Conservation (phyloP, 2,113 vertebrate genomes). For the Gavia stellata region DNA sequence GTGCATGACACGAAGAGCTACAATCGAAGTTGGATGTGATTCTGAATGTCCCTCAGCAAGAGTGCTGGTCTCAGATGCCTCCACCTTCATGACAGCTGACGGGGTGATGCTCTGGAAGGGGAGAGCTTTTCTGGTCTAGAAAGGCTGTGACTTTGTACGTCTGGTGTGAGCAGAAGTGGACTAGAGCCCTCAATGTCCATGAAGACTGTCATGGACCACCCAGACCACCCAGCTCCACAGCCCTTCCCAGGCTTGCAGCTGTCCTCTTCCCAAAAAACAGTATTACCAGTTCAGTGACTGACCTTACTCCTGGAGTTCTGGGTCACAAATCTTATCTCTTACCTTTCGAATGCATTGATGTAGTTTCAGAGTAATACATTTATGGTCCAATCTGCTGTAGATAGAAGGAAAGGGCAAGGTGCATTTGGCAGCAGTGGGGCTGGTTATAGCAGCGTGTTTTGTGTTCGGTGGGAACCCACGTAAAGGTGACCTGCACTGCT, state of each 20-base stretch:
- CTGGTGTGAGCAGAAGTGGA: not conserved
- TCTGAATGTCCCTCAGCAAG: not conserved
- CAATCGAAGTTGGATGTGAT: not conserved
- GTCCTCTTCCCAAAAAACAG: not conserved
- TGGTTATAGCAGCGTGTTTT: not conserved
- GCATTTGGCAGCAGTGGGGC: not conserved
- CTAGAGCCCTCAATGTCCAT: not conserved
- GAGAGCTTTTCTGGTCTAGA: not conserved
- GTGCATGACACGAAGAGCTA: not conserved
- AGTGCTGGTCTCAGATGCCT: not conserved
- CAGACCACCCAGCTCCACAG: not conserved
- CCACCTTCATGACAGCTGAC: not conserved
- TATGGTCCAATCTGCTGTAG: not conserved
- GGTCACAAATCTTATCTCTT: not conserved
- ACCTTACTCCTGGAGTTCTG: not conserved
- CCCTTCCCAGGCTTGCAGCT: not conserved
- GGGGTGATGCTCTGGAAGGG: not conserved
- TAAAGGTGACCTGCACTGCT: not conserved
- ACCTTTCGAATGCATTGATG: not conserved
- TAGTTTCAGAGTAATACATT: not conserved
- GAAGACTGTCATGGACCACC: not conserved
- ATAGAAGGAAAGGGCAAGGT: not conserved
- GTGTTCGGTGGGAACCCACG: not conserved
- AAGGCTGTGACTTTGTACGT: not conserved
- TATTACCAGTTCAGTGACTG: not conserved